These are phyloP conservation scores for Ceyx margarethae DNA, from an alignment of 2,113 vertebrate genomes.

Conservation along the genomic window DNA sequence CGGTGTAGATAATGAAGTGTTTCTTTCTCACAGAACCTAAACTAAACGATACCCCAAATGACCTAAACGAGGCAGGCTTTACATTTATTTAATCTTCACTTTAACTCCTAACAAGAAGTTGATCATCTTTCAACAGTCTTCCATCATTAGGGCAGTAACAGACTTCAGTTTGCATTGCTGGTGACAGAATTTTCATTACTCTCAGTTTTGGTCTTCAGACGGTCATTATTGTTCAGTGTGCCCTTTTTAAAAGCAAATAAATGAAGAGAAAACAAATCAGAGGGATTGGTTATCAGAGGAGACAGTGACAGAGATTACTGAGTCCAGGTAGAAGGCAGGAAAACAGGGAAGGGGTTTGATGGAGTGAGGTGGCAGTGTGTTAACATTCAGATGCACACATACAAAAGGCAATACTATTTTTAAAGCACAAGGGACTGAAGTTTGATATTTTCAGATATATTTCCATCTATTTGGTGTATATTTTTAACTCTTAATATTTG, in stretches of 20 bases:
- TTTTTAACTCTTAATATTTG: neutral
- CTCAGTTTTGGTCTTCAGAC: neutral
- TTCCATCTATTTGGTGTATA: neutral
- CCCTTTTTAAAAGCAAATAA: neutral
- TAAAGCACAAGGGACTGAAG: neutral
- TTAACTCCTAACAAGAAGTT: neutral
- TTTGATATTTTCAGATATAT: neutral
- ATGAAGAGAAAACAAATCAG: neutral
- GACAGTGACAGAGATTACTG: neutral
- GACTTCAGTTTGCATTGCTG: neutral
- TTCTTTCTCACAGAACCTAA: neutral
- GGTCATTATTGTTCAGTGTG: neutral
- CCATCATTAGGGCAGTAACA: neutral
- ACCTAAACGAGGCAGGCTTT: neutral
- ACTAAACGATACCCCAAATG: neutral
- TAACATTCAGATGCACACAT: neutral
- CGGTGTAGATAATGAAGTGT: neutral
- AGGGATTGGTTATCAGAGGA: neutral
- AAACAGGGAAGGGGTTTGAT: neutral
- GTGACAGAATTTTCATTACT: conserved; percentile 10
- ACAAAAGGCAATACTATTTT: neutral
- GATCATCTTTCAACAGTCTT: conserved; percentile 23
- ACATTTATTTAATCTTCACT: conserved; percentile 18
- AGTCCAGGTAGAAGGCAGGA: neutral
- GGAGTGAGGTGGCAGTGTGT: neutral